Base-by-base conservation (phyloP, 2,888 invertebrate species). In the Bombyx huttoni region DNA sequence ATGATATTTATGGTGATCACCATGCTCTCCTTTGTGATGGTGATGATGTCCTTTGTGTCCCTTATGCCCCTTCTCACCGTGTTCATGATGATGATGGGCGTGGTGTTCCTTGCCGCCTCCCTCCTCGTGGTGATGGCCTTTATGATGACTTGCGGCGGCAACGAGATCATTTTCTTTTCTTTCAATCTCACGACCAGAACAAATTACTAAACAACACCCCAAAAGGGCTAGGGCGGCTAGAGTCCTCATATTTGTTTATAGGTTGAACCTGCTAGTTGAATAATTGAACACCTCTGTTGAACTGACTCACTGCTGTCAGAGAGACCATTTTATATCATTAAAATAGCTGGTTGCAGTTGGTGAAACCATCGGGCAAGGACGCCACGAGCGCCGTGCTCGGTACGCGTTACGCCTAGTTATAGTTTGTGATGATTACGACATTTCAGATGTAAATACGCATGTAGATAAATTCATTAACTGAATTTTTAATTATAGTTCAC, bases 1-100 rank as follows among this genome's bases (percentile, higher is more conserved):
- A 67, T 94, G 93, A 62, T 94, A 93, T 66, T 94, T 93, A 51
- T 92, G 93, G 68, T 95, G 93, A 54, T 93, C 89, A 8, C 94
- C 94, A 66, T 94, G 92, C 35, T 93, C 93, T 10, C 92, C 94
- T 66, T 94, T 93, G 64, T 94, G 93, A 81, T 94, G 94, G 66
- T 94, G 92, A 65, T 94, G 93, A 59, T 92, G 91, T 46, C 91
- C 90, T 69, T 94, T 93, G 80, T 94, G 92, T 0, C 95, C 95
- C 65, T 95, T 94, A 58, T 94, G 93, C 0, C 92, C 93, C 67
- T 95, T 93, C 60, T 92, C 91, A 0, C 93, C 94, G 70, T 94
- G 91, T 53, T 91, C 90, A 60, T 91, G 90, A 67, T 93, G 92
- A 65, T 93, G 92, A 58, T 92, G 91, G 2, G 82, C 89, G 63